Evolutionary conservation across 1,140 invertebrate genomes (phyloP), one percentile per base, ranked within the genome.

Genomic region (Bombus polaris): DNA sequence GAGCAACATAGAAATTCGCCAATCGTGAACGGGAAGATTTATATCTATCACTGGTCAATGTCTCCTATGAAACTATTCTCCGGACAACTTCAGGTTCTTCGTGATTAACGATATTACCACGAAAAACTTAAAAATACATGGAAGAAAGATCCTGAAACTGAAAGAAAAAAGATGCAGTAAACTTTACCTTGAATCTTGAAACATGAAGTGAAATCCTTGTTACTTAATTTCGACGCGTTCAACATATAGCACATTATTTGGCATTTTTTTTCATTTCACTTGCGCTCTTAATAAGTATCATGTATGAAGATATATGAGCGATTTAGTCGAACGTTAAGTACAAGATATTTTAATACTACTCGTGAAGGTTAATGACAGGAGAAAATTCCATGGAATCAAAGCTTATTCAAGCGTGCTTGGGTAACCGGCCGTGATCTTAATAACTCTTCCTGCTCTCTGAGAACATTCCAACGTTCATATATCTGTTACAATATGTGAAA

Each of bases 401-500:
- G 13, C 25, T 77, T 66, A 42, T 59, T 59, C 74, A 39, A 59
- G 47, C 35, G 28, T 62, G 37, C 25, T n/a, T 39, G 44, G 18
- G 9, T 74, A 74, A 74, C n/a, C 25, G 22, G 25, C 32, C 25
- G 8, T 10, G 42, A 18, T 68, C 22, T 59, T 71, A 59, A 79
- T 59, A 71, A 65, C 18, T 12, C 22, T 83, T 83, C 81, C 81
- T 70, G 65, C 13, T 65, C 35, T 12, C 15, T 74, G 78, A 57
- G 78, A 81, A 81, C 59, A 66, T 47, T 57, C 72, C 39, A 28
- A 12, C 37, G 59, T 37, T 82, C 72, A 37, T 75, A 44, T 75
- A 75, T n/a, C 28, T 37, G 65, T 71, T 59, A 76, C 32, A 76
- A 86, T 76, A 39, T 59, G 81, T 75, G 85, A 86, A 86, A 86